Base-by-base conservation (phyloP, 2,113 vertebrate genomes). In the Dendropsophus ebraccatus region DNA sequence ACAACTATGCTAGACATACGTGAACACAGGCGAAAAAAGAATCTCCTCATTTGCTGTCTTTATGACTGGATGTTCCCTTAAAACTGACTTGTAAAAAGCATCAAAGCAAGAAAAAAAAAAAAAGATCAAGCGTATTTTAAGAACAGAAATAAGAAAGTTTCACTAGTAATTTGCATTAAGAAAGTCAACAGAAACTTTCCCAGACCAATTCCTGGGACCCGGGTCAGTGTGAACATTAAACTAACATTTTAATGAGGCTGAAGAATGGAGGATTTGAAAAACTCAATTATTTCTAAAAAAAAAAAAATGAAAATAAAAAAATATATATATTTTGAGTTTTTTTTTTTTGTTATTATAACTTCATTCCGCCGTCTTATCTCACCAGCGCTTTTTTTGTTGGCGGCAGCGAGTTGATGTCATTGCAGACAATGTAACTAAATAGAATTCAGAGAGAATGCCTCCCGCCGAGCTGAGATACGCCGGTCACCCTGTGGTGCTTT, bases 401-500 rank as follows among this genome's bases (percentile, higher is more conserved):
- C 11, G 35, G 74, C 7, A 47, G 9, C 17, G 25, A 32, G 50
- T 60, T 80, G 56, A 80, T 62, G 30, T 17, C 54, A 45, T 5
- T 62, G 41, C 58, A 37, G 13, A 81, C 56, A 62, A 62, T 81
- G 23, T 58, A 62, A 80, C 52, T 80, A 80, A 62, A 62, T 16
- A 47, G 16, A 47, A 81, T 47, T 62, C 78, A 65, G 78, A 65
- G 19, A 25, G 77, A 65, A 81, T 5, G 54, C 14, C 56, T 5
- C 78, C 56, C 16, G 77, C 77, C 14, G 56, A 17, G 56, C 56
- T 28, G 35, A 80, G 78, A 81, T 65, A 81, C n/a, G 78, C 77
- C 8, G n/a, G 56, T 45, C 58, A 65, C 78, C 56, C 78, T 28
- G 58, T 37, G 56, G 78, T 65, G 78, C 56, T 60, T 81, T 81